These are phyloP conservation scores for Hyles lineata DNA, from an alignment of 2,888 invertebrate species.

Conservation along the genomic window DNA sequence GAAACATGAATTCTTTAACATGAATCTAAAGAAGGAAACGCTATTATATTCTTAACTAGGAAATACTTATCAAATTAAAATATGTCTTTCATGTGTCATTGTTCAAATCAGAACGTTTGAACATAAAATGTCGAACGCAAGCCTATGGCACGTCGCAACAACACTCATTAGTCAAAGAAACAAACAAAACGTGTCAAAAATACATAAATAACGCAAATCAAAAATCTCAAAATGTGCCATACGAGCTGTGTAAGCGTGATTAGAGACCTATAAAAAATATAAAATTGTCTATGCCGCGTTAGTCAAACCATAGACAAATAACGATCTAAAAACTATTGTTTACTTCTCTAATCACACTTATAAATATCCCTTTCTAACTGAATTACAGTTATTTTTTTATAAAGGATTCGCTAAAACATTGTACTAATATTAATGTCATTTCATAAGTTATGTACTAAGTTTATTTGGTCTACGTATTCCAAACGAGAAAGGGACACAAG, in stretches of 20 bases:
- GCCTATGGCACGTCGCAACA: slow-evolving; percentile 68
- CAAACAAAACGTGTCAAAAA: slow-evolving; percentile 41
- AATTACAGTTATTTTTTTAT: background rate
- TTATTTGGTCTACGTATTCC: slow-evolving; percentile 21
- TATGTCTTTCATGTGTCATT: slow-evolving; percentile 79
- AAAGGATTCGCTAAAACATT: background rate
- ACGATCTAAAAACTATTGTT: slow-evolving; percentile 18
- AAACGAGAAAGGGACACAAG: slow-evolving; percentile 38
- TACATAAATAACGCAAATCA: slow-evolving; percentile 55
- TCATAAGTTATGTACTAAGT: slow-evolving; percentile 32
- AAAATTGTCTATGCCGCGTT: background rate
- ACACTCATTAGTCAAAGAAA: slow-evolving; percentile 50
- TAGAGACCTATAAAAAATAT: slow-evolving; percentile 41
- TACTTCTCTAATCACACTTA: slow-evolving; percentile 48
- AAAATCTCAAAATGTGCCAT: slow-evolving; percentile 59
- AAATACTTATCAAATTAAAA: slow-evolving; percentile 81
- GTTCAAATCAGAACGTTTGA: slow-evolving; percentile 56
- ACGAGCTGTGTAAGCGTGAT: slow-evolving; percentile 46
- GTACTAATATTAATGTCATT: slow-evolving; percentile 24
- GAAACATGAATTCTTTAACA: slow-evolving; percentile 85
- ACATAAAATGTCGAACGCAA: slow-evolving; percentile 43
- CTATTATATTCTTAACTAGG: slow-evolving; percentile 83
- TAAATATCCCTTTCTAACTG: slow-evolving; percentile 37
- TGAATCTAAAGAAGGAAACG: slow-evolving; percentile 84
- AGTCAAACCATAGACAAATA: background rate